A percentile compares a stretch with the other conserved stretches of the same genome.
These are phyloP conservation scores for Marcusenius ussheri DNA, from an alignment of 2,113 vertebrate species.

Conservation along the genomic window DNA sequence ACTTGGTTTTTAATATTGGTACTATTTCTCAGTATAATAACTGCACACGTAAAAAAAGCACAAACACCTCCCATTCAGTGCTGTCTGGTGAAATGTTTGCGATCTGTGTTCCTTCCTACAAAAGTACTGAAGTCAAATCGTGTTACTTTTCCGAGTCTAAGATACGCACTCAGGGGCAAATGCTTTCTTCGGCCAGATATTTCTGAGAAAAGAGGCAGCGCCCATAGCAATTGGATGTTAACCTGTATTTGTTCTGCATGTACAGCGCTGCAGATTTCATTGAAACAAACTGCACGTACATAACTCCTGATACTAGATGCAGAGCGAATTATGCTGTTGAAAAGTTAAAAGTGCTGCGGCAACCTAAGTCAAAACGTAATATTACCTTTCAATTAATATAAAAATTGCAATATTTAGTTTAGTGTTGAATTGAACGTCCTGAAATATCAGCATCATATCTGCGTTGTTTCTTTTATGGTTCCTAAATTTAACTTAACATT, in stretches of 20 bases:
- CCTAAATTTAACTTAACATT: not conserved
- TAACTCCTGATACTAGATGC: conserved; percentile 15
- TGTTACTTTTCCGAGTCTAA: conserved; percentile 12
- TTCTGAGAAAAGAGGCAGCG: conserved; percentile 56
- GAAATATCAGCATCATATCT: not conserved
- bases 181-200: conserved; percentile 55
- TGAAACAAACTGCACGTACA: conserved; percentile 34
- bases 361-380: not conserved
- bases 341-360: not conserved
- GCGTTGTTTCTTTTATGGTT: not conserved
- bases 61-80: not conserved
- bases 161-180: conserved; percentile 55
- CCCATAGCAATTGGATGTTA: conserved; percentile 61
- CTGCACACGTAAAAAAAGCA: not conserved
- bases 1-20: not conserved
- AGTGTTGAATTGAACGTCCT: not conserved
- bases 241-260: conserved; percentile 53
- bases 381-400: not conserved
- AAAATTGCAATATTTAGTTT: not conserved
- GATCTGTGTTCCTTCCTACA: not conserved
- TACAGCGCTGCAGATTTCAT: conserved; percentile 51
- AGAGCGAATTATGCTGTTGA: not conserved
- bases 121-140: conserved; percentile 25
- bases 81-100: not conserved
- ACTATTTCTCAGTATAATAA: not conserved